Evolutionary conservation across 1,140 invertebrate genomes (phyloP).

Genomic region (Drosophila nasuta): DNA sequence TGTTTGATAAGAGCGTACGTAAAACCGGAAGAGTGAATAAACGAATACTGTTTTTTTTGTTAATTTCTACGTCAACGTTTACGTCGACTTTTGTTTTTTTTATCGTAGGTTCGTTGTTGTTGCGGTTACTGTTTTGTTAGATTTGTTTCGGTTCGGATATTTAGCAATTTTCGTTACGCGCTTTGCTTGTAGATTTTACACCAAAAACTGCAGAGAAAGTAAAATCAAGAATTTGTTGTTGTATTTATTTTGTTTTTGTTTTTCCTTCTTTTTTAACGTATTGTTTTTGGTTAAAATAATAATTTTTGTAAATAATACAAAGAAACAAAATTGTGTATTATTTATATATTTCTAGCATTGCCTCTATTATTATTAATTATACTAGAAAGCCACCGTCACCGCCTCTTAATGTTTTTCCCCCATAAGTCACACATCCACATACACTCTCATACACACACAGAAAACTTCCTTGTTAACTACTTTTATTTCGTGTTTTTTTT

Average conservation of each 20-base stretch:
- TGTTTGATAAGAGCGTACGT: constrained; percentile 22
- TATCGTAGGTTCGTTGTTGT: constrained; percentile 21
- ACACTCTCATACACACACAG: neutral
- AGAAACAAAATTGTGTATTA: neutral
- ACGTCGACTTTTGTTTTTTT: constrained; percentile 41
- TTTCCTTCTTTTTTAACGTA: too few species aligned
- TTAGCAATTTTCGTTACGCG: constrained; percentile 43
- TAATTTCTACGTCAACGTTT: constrained; percentile 31
- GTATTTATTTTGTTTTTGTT: constrained; percentile 5
- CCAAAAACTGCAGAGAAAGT: constrained; percentile 38
- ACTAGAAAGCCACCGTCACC: constrained; percentile 38
- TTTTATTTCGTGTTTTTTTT: neutral
- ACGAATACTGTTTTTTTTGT: constrained; percentile 42
- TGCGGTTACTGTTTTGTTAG: constrained; percentile 21
- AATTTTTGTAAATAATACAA: constrained; percentile 1
- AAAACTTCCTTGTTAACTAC: constrained; percentile 3
- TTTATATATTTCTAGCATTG: constrained; percentile 25
- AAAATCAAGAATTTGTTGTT: constrained; percentile 23
- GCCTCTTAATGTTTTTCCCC: constrained; percentile 36
- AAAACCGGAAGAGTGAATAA: constrained; percentile 29
- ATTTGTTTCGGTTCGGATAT: constrained; percentile 32
- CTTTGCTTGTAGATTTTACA: constrained; percentile 29
- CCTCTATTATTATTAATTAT: constrained; percentile 18
- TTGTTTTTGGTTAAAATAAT: neutral
- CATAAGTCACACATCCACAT: neutral